phyloP scores from a whole-genome alignment of 2,888 invertebrate species.

The Aleiodes alternator region DNA sequence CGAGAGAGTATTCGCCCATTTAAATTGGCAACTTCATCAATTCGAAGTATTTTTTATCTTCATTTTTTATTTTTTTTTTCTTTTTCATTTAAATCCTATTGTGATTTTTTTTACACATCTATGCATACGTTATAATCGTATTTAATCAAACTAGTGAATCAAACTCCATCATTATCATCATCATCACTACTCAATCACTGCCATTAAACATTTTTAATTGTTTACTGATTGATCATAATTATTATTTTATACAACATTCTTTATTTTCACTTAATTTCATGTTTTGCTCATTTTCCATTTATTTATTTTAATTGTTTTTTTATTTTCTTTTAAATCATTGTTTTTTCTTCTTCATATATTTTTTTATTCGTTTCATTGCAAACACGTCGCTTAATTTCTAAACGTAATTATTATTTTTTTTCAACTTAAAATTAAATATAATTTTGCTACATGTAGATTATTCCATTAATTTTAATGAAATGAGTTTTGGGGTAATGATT shows the following conservation, averaged over 20 bases:
- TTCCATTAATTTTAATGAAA: constrained; percentile 49
- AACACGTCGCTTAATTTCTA: constrained; percentile 52
- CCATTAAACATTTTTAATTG: constrained; percentile 38
- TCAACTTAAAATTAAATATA: constrained; percentile 24
- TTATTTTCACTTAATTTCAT: constrained; percentile 60
- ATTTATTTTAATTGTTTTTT: constrained; percentile 48
- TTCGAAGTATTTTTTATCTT: constrained; percentile 34
- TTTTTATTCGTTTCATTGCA: constrained; percentile 53
- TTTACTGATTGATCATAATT: constrained; percentile 11
- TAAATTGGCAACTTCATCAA: constrained; percentile 48
- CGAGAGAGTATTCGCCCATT: constrained; percentile 49
- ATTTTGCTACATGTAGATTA: constrained; percentile 44
- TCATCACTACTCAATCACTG: constrained; percentile 45
- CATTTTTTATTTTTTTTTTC: constrained; percentile 24
- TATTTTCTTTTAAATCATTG: constrained; percentile 27
- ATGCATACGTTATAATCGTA: constrained; percentile 17
- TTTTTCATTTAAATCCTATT: constrained; percentile 15
- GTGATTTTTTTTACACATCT: constrained; percentile 33
- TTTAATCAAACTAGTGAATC: constrained; percentile 17
- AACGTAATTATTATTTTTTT: constrained; percentile 43
- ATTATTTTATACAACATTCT: too few species aligned
- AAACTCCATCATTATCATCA: constrained; percentile 29
- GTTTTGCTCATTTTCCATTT: constrained; percentile 49
- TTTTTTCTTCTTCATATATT: constrained; percentile 38
- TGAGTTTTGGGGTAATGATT: constrained; percentile 32